Conservation (phyloP, 2,888 invertebrate genomes). For the Drosophila meridiana region DNA sequence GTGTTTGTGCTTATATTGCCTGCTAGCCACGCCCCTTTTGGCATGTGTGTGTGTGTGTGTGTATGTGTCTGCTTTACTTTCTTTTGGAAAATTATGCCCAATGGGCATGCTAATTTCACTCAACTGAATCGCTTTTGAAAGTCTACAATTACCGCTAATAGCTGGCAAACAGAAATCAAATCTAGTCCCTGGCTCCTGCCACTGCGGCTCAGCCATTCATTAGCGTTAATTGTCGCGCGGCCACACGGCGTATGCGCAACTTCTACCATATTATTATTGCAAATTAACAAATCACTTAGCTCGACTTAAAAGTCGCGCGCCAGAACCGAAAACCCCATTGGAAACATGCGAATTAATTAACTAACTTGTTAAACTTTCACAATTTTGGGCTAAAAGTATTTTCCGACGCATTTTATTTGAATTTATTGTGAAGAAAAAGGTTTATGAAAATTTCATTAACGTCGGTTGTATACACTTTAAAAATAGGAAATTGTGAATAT, state of each 20-base stretch:
- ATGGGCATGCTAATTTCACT: slow-evolving; percentile 77
- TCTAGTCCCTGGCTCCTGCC: slow-evolving; percentile 18
- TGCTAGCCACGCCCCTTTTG: slow-evolving; percentile 41
- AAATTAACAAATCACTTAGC: slow-evolving; percentile 76
- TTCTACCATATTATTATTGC: slow-evolving; percentile 50
- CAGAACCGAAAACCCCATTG: slow-evolving; percentile 10
- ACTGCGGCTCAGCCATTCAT: slow-evolving; percentile 49
- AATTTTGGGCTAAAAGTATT: slow-evolving; percentile 49
- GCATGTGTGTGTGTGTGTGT: slow-evolving; percentile 13
- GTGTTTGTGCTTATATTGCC: slow-evolving; percentile 7
- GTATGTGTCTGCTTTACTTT: slow-evolving; percentile 28
- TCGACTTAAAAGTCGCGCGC: slow-evolving; percentile 22
- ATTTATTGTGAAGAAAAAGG: slow-evolving; percentile 35
- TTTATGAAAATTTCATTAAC: not conserved
- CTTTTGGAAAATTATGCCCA: slow-evolving; percentile 69
- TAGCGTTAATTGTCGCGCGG: slow-evolving; percentile 62
- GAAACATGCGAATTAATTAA: slow-evolving; percentile 71
- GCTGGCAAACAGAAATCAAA: slow-evolving; percentile 65
- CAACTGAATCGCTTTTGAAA: slow-evolving; percentile 61
- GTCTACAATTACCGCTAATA: slow-evolving; percentile 76
- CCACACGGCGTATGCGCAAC: slow-evolving; percentile 56
- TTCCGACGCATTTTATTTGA: slow-evolving; percentile 49
- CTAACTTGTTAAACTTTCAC: slow-evolving; percentile 71
- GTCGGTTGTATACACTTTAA: slow-evolving; percentile 4
- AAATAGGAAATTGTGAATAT: not conserved